Base-by-base conservation (phyloP, 2,797 vertebrate genomes). In the Epinephelus coioides region DNA sequence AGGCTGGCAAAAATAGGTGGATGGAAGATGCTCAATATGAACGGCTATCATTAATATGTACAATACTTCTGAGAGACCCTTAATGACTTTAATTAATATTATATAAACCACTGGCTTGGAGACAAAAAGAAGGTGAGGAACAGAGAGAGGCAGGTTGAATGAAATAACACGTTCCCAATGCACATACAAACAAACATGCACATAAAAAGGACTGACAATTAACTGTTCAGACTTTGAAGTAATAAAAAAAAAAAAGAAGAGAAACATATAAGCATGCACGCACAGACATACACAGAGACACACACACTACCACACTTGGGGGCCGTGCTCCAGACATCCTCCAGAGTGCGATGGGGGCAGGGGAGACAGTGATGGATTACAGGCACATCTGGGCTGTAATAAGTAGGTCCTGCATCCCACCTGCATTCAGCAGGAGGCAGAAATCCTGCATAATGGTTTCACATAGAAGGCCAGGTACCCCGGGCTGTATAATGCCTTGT, bases 361-460 rank as follows among this genome's bases (percentile, higher is more conserved):
- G 73, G 84, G 85, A 90, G 93, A 95, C 92, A 94, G 86, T 95
- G 93, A 95, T 94, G 91, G 92, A 94, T 95, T 94, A 91, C 92
- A 94, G 90, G 76, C 82, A 90, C 87, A 93, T 91, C 90, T 94
- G 91, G 90, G 90, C 91, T 93, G 90, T 94, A 92, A 94, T 94
- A 95, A 94, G 94, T 94, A 95, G 92, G 95, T 93, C 94, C 92
- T 55, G 51, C 71, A 89, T 92, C 91, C 92, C 94, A 94, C 91
- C 94, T 94, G 94, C 90, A 93, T 93, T 93, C 92, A 91, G 92
- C 88, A 89, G 86, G 87, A 93, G 87, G 90, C 83, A 90, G 85
- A 84, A 87, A 90, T 89, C 90, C 87, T 89, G 92, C 88, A 93
- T 95, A 94, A 94, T 94, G 86, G 85, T 86, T 91, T 88, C 91